phyloP scores from a whole-genome alignment of 2,113 vertebrate genomes.

The Haplochromis burtoni region DNA sequence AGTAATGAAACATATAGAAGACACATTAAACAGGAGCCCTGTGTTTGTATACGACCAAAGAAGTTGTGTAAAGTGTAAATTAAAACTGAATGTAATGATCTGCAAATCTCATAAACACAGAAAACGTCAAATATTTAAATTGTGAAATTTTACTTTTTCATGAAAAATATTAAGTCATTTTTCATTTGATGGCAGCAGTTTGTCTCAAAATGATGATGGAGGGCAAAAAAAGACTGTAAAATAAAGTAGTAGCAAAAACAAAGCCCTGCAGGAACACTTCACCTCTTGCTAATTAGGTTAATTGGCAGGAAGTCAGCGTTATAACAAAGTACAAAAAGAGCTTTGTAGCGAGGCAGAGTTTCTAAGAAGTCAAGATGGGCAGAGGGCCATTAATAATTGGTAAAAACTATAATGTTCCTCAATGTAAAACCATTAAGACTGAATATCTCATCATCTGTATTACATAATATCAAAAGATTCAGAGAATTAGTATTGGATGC shows the following conservation, averaged over 20 bases:
- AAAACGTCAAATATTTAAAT: not conserved
- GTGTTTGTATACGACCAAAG: not conserved
- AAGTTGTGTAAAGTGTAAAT: not conserved
- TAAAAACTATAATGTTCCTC: not conserved
- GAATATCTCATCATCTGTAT: not conserved
- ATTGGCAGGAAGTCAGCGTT: not conserved
- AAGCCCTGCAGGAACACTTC: not conserved
- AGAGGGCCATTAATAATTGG: not conserved
- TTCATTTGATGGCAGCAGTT: not conserved
- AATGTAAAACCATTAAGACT: not conserved
- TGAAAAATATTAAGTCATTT: not conserved
- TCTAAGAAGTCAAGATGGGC: not conserved
- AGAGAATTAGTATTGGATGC: not conserved
- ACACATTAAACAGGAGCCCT: not conserved
- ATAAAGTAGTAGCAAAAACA: not conserved
- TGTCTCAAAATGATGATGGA: not conserved
- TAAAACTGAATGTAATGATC: not conserved
- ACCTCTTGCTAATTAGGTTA: not conserved
- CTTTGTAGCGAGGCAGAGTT: not conserved
- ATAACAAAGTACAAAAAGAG: not conserved
- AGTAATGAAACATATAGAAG: not conserved
- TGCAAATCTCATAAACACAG: not conserved
- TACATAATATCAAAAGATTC: not conserved
- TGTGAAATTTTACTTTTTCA: not conserved
- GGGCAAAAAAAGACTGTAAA: not conserved